Percentiles rank a stretch among this genome's conserved stretches.
Conservation (phyloP, 2,797 vertebrate species). For the Alectoris magna region DNA sequence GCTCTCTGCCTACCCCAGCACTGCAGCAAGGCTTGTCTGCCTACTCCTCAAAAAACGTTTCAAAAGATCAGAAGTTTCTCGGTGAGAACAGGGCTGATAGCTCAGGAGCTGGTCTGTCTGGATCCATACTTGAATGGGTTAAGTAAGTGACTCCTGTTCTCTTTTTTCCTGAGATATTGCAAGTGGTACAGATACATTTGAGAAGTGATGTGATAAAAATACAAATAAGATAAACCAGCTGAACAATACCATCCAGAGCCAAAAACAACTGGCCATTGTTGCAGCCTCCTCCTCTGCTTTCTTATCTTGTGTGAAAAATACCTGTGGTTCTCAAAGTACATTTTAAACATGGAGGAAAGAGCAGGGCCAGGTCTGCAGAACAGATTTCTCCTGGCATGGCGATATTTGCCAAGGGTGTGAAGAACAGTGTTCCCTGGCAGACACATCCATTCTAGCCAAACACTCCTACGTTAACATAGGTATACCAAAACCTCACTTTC, state of each 20-base stretch:
- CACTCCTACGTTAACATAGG: not conserved
- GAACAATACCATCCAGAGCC: not conserved
- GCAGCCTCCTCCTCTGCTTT: conserved; percentile 20
- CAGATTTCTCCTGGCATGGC: not conserved
- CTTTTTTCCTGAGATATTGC: conserved; percentile 14
- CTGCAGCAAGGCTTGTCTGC: fast-evolving
- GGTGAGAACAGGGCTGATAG: not conserved
- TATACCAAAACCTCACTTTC: not conserved
- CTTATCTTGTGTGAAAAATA: conserved; percentile 68
- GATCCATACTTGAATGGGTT: not conserved
- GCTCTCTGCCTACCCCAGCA: not conserved
- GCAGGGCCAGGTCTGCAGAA: not conserved
- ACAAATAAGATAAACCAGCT: conserved; percentile 15
- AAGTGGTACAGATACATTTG: conserved; percentile 14
- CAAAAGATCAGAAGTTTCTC: not conserved
- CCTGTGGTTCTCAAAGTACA: conserved; percentile 7
- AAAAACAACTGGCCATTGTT: conserved; percentile 58
- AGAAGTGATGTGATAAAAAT: conserved; percentile 50
- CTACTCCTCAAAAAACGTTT: not conserved
- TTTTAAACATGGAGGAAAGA: not conserved
- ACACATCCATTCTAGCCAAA: not conserved
- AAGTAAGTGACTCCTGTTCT: conserved; percentile 26
- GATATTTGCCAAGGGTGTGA: not conserved
- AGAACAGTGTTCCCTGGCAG: not conserved
- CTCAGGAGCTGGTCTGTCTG: not conserved